Conservation (phyloP, 2,888 invertebrate species). For the Sphecodes monilicornis region DNA sequence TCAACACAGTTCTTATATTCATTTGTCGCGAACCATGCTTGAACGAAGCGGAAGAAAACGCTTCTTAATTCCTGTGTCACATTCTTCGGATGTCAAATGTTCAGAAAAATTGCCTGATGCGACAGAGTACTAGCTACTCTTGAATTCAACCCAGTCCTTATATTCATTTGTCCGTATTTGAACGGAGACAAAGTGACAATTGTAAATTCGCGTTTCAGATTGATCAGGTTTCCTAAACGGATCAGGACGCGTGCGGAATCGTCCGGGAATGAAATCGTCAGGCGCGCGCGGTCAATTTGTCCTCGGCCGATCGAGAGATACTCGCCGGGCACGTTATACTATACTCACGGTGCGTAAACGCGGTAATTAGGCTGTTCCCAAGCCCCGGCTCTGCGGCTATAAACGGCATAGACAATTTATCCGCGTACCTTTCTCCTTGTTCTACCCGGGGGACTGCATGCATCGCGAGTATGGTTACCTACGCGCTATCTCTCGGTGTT, state of each 20-base stretch:
- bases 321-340: slow-evolving; percentile 33
- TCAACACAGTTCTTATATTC: too few relatives aligned
- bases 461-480: slow-evolving; percentile 43
- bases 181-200: too few relatives aligned
- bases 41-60: too few relatives aligned
- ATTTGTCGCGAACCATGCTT: too few relatives aligned
- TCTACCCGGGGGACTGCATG: slow-evolving; percentile 43
- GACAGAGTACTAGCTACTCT: too few relatives aligned
- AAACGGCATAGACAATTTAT: slow-evolving; percentile 66
- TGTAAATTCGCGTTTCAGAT: too few relatives aligned
- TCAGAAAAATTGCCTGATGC: too few relatives aligned
- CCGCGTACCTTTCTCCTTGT: slow-evolving; percentile 68
- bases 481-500: slow-evolving; percentile 50
- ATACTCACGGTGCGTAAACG: slow-evolving; percentile 57
- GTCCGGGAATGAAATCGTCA: slow-evolving; percentile 54
- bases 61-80: too few relatives aligned
- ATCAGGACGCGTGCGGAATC: background rate
- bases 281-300: slow-evolving; percentile 59
- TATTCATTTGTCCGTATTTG: too few relatives aligned
- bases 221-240: too few relatives aligned
- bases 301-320: slow-evolving; percentile 49
- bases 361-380: slow-evolving; percentile 65
- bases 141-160: too few relatives aligned
- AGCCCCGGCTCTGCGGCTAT: slow-evolving; percentile 41
- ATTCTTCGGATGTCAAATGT: too few relatives aligned